Evolutionary conservation across 2,113 vertebrate species (phyloP).

Genomic region (Parus major): DNA sequence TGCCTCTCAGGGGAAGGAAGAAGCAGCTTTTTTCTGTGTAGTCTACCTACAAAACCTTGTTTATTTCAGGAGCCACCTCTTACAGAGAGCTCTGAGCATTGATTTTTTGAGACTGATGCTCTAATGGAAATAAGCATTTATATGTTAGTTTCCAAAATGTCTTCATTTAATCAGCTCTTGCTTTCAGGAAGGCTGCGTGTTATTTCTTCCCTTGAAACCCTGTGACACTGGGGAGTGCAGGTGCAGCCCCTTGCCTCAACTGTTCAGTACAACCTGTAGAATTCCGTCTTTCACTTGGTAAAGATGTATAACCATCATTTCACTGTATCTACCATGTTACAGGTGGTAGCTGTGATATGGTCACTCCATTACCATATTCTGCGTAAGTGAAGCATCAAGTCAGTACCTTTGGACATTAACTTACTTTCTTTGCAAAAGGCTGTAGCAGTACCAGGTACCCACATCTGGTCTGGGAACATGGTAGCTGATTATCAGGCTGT

Average conservation of each 20-base stretch:
- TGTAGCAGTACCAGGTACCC: background rate
- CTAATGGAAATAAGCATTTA: background rate
- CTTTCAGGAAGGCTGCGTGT: background rate
- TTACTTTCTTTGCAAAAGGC: background rate
- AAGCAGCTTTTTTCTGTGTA: background rate
- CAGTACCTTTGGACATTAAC: background rate
- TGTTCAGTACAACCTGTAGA: background rate
- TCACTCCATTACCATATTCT: background rate
- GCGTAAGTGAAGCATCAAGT: background rate
- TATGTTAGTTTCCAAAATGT: background rate
- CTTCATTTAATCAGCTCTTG: background rate
- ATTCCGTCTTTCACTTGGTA: background rate
- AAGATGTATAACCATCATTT: background rate
- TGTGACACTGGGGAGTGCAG: background rate
- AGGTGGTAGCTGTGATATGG: background rate
- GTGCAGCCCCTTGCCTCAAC: background rate
- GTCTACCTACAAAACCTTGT: background rate
- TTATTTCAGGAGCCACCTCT: background rate
- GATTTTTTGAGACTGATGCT: background rate
- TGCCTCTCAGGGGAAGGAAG: background rate
- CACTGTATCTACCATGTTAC: background rate
- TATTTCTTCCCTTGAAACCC: background rate
- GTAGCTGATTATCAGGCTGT: background rate
- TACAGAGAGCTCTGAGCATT: background rate
- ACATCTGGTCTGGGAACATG: background rate